These are phyloP conservation scores for Discoglossus pictus DNA, from an alignment of 2,797 vertebrate genomes.

Conservation along the genomic window DNA sequence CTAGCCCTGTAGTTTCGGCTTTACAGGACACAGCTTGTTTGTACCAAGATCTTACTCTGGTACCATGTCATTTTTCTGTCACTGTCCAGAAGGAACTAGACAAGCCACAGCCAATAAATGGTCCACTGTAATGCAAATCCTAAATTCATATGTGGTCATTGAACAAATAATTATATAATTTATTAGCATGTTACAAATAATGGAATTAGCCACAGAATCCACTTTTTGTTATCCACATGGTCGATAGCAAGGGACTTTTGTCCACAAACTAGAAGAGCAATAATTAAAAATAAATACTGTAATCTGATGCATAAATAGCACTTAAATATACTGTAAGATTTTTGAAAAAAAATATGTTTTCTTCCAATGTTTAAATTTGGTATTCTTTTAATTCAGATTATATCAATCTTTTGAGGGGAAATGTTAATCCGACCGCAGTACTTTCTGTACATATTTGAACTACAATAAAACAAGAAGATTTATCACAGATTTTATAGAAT, in stretches of 20 bases:
- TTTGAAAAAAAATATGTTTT: constrained; percentile 24
- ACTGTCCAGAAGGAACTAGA: too few relatives aligned
- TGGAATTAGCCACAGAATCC: too few relatives aligned
- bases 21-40: too few relatives aligned
- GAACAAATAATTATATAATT: too few relatives aligned
- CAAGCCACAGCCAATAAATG: too few relatives aligned
- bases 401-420: not conserved
- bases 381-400: constrained; percentile 12
- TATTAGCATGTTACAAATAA: too few relatives aligned
- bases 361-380: constrained; percentile 12
- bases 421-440: constrained; percentile 42
- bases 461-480: constrained; percentile 70
- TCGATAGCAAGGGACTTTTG: not conserved
- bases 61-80: too few relatives aligned
- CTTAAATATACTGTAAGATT: constrained; percentile 23
- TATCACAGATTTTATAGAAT: constrained; percentile 50
- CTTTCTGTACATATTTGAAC: constrained; percentile 68
- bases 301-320: not conserved
- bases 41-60: too few relatives aligned
- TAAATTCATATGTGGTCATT: too few relatives aligned
- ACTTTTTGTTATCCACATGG: too few relatives aligned
- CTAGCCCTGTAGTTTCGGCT: too few relatives aligned
- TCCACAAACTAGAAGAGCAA: constrained; percentile 18
- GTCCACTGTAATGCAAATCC: too few relatives aligned
- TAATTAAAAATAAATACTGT: not conserved